Evolutionary conservation across 2,113 vertebrate species (phyloP).

Genomic region (Psittacula cyanocephala): DNA sequence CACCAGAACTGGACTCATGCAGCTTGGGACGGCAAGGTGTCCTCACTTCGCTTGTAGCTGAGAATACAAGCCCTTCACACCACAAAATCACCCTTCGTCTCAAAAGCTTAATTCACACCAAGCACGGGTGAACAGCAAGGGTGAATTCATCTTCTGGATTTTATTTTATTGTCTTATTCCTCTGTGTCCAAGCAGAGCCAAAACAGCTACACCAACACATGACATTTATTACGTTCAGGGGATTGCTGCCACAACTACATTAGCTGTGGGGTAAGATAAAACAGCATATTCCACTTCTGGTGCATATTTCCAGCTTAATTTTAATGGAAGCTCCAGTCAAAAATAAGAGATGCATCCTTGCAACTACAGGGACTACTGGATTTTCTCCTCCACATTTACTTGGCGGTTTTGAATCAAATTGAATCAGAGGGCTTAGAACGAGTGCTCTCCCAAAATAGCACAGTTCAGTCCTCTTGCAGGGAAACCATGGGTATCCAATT

Average conservation of each 20-base stretch:
- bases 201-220: not conserved
- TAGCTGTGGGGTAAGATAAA: not conserved
- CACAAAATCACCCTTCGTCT: fast-evolving
- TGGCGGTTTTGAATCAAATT: constrained; percentile 2
- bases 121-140: not conserved
- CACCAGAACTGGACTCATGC: fast-evolving
- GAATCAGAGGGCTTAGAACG: not conserved
- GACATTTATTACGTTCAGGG: not conserved
- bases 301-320: not conserved
- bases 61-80: not conserved
- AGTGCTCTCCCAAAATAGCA: not conserved
- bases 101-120: not conserved
- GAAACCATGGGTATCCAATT: not conserved
- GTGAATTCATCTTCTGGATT: not conserved
- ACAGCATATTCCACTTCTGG: not conserved
- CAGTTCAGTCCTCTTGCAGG: not conserved
- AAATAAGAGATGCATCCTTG: not conserved
- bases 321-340: not conserved
- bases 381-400: not conserved
- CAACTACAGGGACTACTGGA: not conserved
- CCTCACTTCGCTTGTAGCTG: fast-evolving
- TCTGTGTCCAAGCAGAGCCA: not conserved
- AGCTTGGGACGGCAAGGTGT: fast-evolving
- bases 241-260: not conserved
- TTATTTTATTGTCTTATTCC: not conserved